Evolutionary conservation across 2,113 vertebrate species (phyloP).

Genomic region (Toxostoma redivivum): DNA sequence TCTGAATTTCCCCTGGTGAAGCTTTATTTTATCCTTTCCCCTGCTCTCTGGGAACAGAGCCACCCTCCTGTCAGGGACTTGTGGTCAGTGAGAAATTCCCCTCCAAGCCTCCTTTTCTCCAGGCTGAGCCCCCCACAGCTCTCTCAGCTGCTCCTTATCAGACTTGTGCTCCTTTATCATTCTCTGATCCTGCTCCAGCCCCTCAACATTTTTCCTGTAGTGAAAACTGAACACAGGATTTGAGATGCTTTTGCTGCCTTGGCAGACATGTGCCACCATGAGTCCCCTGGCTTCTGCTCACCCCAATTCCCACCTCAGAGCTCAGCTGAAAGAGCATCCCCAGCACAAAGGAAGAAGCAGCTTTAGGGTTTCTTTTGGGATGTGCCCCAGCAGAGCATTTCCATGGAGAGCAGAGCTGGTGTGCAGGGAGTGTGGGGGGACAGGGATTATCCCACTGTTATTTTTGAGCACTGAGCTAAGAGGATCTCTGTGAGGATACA

Average conservation of each 20-base stretch:
- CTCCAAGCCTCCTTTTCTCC: not conserved
- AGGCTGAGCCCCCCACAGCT: not conserved
- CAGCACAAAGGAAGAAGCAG: not conserved
- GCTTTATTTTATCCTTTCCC: not conserved
- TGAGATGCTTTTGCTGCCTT: not conserved
- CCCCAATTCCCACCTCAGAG: not conserved
- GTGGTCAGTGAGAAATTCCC: not conserved
- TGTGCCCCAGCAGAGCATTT: not conserved
- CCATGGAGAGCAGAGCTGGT: not conserved
- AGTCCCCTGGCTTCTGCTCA: not conserved
- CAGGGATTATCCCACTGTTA: slow-evolving; percentile 13
- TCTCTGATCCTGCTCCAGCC: not conserved
- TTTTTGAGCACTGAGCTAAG: slow-evolving; percentile 54
- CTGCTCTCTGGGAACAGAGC: not conserved
- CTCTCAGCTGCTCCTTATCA: not conserved
- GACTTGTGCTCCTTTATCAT: not conserved
- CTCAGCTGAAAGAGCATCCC: not conserved
- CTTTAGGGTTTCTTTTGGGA: not conserved
- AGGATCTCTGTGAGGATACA: not conserved
- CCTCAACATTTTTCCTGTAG: not conserved
- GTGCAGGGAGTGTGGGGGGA: fast-evolving
- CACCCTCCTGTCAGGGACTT: not conserved
- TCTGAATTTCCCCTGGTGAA: not conserved
- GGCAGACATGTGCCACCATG: fast-evolving
- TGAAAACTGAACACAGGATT: not conserved